A percentile compares a stretch with the other conserved stretches of the same genome.
Evolutionary conservation across 2,113 vertebrate genomes (phyloP).

Genomic region (Poeciliopsis retropinna): DNA sequence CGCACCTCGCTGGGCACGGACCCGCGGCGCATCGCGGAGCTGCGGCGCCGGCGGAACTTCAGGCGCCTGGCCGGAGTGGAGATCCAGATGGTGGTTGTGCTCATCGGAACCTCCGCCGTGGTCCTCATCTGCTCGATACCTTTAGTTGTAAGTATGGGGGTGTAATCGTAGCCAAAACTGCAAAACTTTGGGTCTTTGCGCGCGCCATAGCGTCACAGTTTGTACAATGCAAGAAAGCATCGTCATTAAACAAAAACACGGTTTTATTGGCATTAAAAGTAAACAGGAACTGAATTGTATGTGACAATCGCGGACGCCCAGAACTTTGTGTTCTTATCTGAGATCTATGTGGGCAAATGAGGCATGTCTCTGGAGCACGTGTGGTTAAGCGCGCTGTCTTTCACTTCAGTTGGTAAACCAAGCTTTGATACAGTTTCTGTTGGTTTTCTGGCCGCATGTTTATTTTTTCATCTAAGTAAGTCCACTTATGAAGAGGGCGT

Average conservation of each 20-base stretch:
- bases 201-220: neutral
- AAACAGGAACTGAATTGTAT: neutral
- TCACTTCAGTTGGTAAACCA: neutral
- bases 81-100: constrained; percentile 97
- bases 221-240: neutral
- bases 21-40: constrained; percentile 81
- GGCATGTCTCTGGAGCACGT: constrained; percentile 10
- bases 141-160: constrained; percentile 88
- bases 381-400: neutral
- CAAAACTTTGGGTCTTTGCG: neutral
- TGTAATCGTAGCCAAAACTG: neutral
- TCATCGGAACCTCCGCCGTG: constrained; percentile 91
- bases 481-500: too few species aligned
- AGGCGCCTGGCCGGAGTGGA: constrained; percentile 89
- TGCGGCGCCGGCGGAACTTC: constrained; percentile 88
- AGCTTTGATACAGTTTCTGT: neutral
- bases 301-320: neutral
- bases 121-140: constrained; percentile 97
- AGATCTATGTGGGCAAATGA: constrained; percentile 26
- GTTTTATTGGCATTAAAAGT: neutral
- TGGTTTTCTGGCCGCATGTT: neutral
- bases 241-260: neutral
- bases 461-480: too few species aligned
- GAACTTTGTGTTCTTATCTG: constrained; percentile 20
- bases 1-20: constrained; percentile 93